phyloP scores from a whole-genome alignment of 2,888 invertebrate genomes.

The Oscheius sp. region DNA sequence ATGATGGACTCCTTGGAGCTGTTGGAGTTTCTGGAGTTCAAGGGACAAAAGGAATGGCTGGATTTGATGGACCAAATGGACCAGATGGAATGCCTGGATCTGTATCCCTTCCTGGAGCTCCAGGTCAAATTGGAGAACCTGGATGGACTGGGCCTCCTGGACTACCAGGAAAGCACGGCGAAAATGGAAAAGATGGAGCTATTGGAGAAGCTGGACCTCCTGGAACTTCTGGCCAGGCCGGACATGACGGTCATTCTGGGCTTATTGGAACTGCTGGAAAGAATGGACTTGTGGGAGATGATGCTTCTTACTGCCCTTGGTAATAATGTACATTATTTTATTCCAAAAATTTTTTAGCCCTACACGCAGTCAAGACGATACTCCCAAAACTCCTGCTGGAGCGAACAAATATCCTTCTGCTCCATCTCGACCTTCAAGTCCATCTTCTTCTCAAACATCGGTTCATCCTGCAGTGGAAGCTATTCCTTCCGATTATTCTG shows the following conservation, averaged over 20 bases:
- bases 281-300: no score
- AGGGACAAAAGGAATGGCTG: conserved; percentile 51
- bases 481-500: no score
- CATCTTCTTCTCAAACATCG: no score
- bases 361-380: no score
- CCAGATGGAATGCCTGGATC: conserved; percentile 51
- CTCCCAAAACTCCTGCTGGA: no score
- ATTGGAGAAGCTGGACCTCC: conserved; percentile 46
- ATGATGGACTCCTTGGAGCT: conserved; percentile 42
- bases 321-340: no score
- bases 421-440: no score
- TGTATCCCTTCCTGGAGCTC: conserved; percentile 42
- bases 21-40: conserved; percentile 40
- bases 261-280: no score
- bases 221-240: conserved; percentile 3
- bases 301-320: no score
- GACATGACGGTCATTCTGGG: not conserved
- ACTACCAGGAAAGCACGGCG: conserved; percentile 49
- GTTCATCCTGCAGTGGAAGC: no score
- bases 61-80: conserved; percentile 49
- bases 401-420: no score
- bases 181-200: conserved; percentile 51
- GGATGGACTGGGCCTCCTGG: conserved; percentile 54
- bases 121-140: conserved; percentile 42
- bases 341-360: no score